These are phyloP conservation scores for Bombus pyrosoma DNA, from an alignment of 1,140 invertebrate species.

Conservation along the genomic window DNA sequence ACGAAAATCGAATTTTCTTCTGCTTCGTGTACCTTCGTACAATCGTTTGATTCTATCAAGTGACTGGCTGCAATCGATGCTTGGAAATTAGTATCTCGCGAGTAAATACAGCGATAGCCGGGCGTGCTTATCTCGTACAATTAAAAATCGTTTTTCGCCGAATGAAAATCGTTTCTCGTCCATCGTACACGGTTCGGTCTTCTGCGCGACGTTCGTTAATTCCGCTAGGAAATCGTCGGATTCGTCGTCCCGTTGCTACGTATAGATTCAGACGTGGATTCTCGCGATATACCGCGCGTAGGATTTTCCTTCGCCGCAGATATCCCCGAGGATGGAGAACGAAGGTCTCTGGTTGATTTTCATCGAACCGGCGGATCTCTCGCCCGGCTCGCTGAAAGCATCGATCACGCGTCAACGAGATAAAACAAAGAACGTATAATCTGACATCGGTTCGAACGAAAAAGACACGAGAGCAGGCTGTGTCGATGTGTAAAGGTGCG, in stretches of 20 bases:
- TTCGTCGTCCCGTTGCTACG: no score
- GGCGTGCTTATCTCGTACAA: no score
- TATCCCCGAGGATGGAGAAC: background rate
- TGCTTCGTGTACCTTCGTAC: background rate
- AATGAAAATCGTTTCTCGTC: no score
- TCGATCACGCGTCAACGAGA: constrained; percentile 65
- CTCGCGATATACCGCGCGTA: no score
- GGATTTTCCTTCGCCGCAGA: background rate
- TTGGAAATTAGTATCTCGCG: background rate
- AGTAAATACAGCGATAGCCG: no score
- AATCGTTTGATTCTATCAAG: background rate
- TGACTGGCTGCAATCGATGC: no score
- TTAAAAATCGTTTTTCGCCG: no score
- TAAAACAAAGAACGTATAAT: constrained; percentile 64
- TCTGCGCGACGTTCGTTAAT: no score
- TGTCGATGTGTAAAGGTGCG: background rate
- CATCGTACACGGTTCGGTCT: no score
- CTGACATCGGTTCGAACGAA: constrained; percentile 45
- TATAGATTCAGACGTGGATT: no score
- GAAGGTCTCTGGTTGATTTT: background rate
- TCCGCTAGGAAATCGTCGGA: no score
- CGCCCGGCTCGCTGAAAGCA: constrained; percentile 24
- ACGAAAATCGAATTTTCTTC: constrained; percentile 48
- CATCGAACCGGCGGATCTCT: background rate
- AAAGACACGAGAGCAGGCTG: background rate